Evolutionary conservation across 1,140 invertebrate species (phyloP).

Genomic region (Micrasema minimum): DNA sequence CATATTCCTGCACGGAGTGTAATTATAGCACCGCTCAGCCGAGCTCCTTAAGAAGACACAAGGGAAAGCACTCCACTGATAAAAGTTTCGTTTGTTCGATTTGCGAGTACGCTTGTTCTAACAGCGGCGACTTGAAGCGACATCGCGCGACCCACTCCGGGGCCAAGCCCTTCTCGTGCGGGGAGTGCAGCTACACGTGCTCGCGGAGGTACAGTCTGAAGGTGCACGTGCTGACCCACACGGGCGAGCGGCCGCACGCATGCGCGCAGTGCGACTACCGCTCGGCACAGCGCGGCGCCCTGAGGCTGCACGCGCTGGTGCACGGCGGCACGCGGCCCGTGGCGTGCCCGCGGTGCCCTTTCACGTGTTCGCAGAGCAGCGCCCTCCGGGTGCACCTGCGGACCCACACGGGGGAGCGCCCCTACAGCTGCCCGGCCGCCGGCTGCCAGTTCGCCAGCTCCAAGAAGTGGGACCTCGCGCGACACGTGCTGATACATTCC

Average conservation of each 20-base stretch:
- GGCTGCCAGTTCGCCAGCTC: constrained; percentile 69
- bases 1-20: background rate
- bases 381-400: constrained; percentile 69
- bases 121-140: no score
- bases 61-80: no score
- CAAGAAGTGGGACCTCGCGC: constrained; percentile 68
- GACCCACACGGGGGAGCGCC: constrained; percentile 70
- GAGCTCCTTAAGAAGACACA: no score
- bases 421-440: constrained; percentile 70
- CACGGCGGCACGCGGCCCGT: constrained; percentile 82
- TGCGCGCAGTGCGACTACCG: constrained; percentile 67
- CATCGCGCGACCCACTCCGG: constrained; percentile 55
- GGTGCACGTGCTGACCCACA: constrained; percentile 66
- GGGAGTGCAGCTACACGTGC: constrained; percentile 63
- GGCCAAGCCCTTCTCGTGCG: constrained; percentile 64
- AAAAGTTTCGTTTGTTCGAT: no score
- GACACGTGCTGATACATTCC: constrained; percentile 60
- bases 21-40: background rate
- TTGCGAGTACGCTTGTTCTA: no score
- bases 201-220: constrained; percentile 20
- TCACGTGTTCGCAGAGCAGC: constrained; percentile 65
- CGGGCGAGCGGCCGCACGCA: constrained; percentile 69
- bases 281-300: constrained; percentile 68
- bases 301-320: constrained; percentile 69
- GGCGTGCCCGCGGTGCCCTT: constrained; percentile 68